These are phyloP conservation scores for Albula goreensis DNA, from an alignment of 2,113 vertebrate species.

Conservation along the genomic window DNA sequence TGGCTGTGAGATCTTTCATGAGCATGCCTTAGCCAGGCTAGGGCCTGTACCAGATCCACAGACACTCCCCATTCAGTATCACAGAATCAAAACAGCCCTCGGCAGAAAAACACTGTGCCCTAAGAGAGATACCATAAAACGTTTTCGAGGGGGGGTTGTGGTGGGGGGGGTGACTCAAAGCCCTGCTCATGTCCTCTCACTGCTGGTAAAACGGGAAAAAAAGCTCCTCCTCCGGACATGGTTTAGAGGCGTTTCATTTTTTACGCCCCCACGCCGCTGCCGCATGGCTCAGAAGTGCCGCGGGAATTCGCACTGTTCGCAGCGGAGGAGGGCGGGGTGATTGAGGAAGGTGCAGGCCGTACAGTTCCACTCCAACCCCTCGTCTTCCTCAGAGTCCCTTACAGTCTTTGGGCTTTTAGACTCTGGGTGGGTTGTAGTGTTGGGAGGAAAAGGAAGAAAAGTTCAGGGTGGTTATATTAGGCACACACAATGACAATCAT, in stretches of 20 bases:
- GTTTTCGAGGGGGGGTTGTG: no score
- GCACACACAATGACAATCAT: no score
- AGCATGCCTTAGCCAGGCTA: not conserved
- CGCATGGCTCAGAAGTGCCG: slow-evolving; percentile 91
- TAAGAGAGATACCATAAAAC: not conserved
- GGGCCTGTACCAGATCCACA: slow-evolving; percentile 31
- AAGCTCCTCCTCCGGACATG: not conserved
- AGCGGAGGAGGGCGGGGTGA: slow-evolving; percentile 95
- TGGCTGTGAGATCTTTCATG: slow-evolving; percentile 8
- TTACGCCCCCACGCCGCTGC: slow-evolving; percentile 33
- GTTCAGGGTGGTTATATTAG: no score
- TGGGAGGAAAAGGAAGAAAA: no score
- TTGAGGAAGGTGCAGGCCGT: slow-evolving; percentile 99
- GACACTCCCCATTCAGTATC: slow-evolving; percentile 71
- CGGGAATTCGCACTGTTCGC: slow-evolving; percentile 98
- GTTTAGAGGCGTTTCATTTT: slow-evolving; percentile 22
- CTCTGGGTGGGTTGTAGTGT: slow-evolving; percentile 62
- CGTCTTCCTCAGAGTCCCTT: slow-evolving; percentile 87
- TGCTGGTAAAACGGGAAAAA: not conserved
- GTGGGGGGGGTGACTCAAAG: not conserved
- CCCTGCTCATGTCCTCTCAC: not conserved
- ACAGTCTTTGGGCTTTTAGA: slow-evolving; percentile 80
- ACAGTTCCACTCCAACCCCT: slow-evolving; percentile 94
- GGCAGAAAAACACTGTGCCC: not conserved
- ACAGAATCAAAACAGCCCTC: not conserved